These are phyloP conservation scores for Brachionus sp. DNA, from an alignment of 1,140 invertebrate species.

Conservation along the genomic window DNA sequence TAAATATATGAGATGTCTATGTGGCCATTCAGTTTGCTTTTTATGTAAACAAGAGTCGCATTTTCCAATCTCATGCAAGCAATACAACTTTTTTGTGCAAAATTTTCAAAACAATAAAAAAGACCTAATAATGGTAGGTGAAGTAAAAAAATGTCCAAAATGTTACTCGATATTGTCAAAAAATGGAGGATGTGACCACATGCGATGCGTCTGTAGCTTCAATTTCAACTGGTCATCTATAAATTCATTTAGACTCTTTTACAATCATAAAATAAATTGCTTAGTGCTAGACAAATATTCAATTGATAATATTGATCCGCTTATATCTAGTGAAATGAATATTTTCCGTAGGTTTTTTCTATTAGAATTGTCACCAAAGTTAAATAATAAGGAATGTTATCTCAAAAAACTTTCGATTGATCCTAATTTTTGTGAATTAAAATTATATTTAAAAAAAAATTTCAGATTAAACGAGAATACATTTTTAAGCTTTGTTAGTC, in stretches of 20 bases:
- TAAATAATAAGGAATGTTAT: neutral
- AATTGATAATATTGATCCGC: neutral
- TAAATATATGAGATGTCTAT: neutral
- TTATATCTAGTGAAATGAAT: neutral
- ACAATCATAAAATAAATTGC: neutral
- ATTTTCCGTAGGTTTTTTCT: neutral
- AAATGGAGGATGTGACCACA: conserved; percentile 28
- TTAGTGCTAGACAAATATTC: neutral
- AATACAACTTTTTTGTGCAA: neutral
- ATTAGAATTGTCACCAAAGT: neutral
- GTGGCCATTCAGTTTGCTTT: neutral
- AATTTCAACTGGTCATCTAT: neutral
- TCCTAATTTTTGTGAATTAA: neutral
- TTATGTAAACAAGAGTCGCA: neutral
- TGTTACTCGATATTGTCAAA: neutral
- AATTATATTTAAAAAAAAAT: neutral
- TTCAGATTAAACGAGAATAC: neutral
- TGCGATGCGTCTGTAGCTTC: conserved; percentile 8
- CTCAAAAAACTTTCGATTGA: neutral
- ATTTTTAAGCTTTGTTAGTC: neutral
- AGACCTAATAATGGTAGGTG: neutral
- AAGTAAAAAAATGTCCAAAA: conserved; percentile 29
- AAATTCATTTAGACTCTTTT: neutral
- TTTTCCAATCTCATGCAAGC: neutral
- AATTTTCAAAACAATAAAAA: neutral